Base-by-base conservation (phyloP, 2,888 invertebrate species). In the Pristionchus arcanus region DNA sequence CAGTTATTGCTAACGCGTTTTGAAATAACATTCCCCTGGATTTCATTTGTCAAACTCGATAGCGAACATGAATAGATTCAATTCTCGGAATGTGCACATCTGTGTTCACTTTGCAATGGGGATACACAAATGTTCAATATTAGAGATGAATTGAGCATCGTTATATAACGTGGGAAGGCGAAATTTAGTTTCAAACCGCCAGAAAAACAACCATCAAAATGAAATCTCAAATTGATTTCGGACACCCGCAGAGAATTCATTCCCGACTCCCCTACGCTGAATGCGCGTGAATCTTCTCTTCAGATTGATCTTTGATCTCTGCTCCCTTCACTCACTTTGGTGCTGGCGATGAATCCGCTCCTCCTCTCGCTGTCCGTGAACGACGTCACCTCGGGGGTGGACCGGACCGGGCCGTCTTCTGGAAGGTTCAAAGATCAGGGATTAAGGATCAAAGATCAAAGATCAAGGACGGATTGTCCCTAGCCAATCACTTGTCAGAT, bases 351-450 rank as follows among this genome's bases (percentile, higher is more conserved):
- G 59, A 59, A 59, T 59, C 25, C 66, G 68, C 87, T 87, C 68
- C 87, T 25, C 68, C 87, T 25, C 63, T 87, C 87, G 66, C 87
- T 87, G 66, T 68, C 68, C 28, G 66, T 68, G 55, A 25, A 55
- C 21, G 85, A 85, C 5, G 85, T 59, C 21, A 85, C 34, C 34
- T 37, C 28, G 31, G 83, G 55, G 7, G 83, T 55, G 4, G 85
- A 85, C 55, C 31, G 84, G 21, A 13, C 31, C 16, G 28, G 3
- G 59, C 55, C 85, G 31, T 85, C 63, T 25, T 83, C 83, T 83
- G 83, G 25, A 77, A 68, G 15, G 25, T 15, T 63, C 59, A 59
- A 59, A 25, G 59, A 59, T 59, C 59, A 49, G 42, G 21, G 28
- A 7, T 16, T 13, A 68, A 31, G 28, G 68, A 68, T 68, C 68